These are phyloP conservation scores for Apeltes quadracus DNA, from an alignment of 2,113 vertebrate genomes.

Conservation along the genomic window DNA sequence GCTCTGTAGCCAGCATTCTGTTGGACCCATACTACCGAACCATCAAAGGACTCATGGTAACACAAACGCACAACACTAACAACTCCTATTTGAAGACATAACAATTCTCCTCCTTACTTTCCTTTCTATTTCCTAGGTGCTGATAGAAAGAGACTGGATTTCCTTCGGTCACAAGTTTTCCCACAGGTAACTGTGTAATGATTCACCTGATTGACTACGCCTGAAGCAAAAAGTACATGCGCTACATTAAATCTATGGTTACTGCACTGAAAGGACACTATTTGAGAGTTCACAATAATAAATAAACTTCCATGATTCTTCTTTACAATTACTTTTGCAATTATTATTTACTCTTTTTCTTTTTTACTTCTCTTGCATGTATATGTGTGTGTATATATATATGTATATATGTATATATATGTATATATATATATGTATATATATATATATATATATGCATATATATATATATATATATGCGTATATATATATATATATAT, in stretches of 20 bases:
- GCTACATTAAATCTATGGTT: no score
- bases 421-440: no score
- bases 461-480: no score
- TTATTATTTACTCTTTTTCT: no score
- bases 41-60: conserved; percentile 93
- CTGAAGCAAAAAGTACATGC: no score
- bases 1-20: conserved; percentile 91
- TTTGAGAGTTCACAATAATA: neutral
- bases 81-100: neutral
- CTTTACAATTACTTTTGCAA: neutral
- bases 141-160: conserved; percentile 97
- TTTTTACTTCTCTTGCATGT: neutral
- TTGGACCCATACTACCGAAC: conserved; percentile 94
- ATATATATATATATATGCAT: no score
- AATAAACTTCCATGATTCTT: neutral
- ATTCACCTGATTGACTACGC: no score
- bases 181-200: conserved; percentile 84
- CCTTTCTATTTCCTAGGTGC: conserved; percentile 77
- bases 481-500: no score
- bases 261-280: neutral
- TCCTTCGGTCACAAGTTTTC: conserved; percentile 98
- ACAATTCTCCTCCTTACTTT: neutral
- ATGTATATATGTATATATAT: no score
- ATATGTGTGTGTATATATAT: no score
- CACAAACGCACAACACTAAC: neutral